Evolutionary conservation across 2,113 vertebrate species (phyloP).

Genomic region (Dicrurus megarhynchus): DNA sequence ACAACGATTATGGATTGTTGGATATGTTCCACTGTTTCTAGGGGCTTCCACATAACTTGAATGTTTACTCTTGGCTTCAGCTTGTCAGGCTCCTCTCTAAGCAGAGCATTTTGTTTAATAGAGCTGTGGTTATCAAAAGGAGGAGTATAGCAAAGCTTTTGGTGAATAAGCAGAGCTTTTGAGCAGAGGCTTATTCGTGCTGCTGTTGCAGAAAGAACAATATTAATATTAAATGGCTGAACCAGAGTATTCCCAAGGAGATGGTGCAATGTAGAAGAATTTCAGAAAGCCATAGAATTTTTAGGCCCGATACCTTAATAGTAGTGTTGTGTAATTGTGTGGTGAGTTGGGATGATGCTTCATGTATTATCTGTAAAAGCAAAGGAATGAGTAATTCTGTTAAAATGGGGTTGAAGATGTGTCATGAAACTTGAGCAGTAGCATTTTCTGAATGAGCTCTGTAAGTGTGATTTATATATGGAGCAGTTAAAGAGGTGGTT

Average conservation of each 20-base stretch:
- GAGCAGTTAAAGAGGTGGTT: background rate
- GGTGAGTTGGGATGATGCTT: background rate
- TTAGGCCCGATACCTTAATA: background rate
- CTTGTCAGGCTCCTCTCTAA: background rate
- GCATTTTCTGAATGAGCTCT: background rate
- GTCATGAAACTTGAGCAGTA: background rate
- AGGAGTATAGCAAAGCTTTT: background rate
- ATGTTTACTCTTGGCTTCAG: slow-evolving; percentile 43
- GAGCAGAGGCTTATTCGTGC: background rate
- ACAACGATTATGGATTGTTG: slow-evolving; percentile 54
- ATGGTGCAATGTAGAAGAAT: background rate
- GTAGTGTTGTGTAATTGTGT: background rate
- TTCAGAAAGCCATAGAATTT: background rate
- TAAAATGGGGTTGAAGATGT: background rate
- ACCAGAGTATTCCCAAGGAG: background rate
- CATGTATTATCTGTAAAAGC: background rate
- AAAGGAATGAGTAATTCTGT: background rate
- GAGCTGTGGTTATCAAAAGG: slow-evolving; percentile 20
- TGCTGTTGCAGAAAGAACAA: background rate
- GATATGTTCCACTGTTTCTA: slow-evolving; percentile 56
- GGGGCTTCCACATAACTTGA: slow-evolving; percentile 29
- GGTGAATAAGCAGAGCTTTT: background rate
- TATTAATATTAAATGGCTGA: background rate
- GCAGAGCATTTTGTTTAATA: background rate
- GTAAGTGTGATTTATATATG: background rate